Conservation (phyloP, 2,113 vertebrate genomes). For the Pseudorectes ferrugineus region DNA sequence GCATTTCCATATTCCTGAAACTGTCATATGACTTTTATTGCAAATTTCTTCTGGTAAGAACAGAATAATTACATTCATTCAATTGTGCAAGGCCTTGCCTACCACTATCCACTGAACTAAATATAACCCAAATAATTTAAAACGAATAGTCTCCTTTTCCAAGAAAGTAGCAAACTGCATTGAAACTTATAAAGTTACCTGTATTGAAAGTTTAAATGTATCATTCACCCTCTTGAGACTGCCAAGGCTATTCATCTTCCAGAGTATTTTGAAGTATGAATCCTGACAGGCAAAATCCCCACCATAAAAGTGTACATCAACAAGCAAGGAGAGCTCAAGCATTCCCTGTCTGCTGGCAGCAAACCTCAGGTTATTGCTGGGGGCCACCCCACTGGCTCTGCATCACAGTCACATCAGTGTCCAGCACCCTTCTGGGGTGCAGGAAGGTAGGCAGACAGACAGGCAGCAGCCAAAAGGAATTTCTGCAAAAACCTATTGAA, state of each 20-base stretch:
- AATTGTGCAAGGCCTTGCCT: not conserved
- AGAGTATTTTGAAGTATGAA: not conserved
- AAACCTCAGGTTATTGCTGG: not conserved
- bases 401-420: not conserved
- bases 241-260: not conserved
- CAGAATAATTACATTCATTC: not conserved
- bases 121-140: not conserved
- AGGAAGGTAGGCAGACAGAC: not conserved
- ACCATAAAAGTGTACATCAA: not conserved
- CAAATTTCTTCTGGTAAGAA: not conserved
- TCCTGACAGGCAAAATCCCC: not conserved
- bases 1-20: not conserved
- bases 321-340: not conserved
- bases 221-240: not conserved
- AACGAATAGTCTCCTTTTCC: not conserved
- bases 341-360: not conserved
- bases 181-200: not conserved
- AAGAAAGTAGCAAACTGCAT: not conserved
- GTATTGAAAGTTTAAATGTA: not conserved
- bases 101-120: not conserved
- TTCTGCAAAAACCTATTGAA: not conserved
- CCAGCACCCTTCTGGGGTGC: not conserved
- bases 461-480: not conserved
- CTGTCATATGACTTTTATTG: not conserved
- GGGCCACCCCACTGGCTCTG: not conserved